Conservation (phyloP, 2,888 invertebrate genomes). For the Sthenelais limicola region DNA sequence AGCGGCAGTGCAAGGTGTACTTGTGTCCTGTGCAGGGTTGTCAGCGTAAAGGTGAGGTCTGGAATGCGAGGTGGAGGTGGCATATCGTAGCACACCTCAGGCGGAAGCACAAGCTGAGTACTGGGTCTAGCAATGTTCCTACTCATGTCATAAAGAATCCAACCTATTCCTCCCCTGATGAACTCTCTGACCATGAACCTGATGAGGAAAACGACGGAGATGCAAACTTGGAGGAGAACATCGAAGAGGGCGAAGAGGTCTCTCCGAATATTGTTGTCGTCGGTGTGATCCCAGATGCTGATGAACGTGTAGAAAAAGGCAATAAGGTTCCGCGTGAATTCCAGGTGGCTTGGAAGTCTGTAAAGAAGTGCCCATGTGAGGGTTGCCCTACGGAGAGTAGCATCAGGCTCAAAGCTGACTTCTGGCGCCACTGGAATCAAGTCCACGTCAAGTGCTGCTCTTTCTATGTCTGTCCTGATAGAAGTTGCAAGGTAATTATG, state of each 20-base stretch:
- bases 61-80: conserved; percentile 7
- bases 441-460: not conserved
- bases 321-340: not conserved
- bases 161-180: too few species aligned
- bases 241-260: not conserved
- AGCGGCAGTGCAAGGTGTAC: conserved; percentile 12
- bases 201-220: too few species aligned
- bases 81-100: conserved; percentile 6
- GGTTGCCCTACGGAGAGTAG: not conserved
- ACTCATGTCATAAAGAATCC: conserved; percentile 20
- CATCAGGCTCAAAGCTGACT: not conserved
- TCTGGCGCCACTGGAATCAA: conserved; percentile 4
- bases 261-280: too few species aligned
- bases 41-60: not conserved
- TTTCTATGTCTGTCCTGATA: conserved; percentile 5
- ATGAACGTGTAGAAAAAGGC: too few species aligned
- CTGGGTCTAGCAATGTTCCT: not conserved
- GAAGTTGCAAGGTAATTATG: not conserved
- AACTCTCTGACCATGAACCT: too few species aligned
- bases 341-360: not conserved
- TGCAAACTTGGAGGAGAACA: too few species aligned
- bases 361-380: not conserved
- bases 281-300: too few species aligned
- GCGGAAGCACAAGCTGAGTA: conserved; percentile 8
- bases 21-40: conserved; percentile 15